Percentiles rank a stretch among this genome's conserved stretches.
phyloP scores from a whole-genome alignment of 2,888 invertebrate species.

The Eucriotettix oculatus region DNA sequence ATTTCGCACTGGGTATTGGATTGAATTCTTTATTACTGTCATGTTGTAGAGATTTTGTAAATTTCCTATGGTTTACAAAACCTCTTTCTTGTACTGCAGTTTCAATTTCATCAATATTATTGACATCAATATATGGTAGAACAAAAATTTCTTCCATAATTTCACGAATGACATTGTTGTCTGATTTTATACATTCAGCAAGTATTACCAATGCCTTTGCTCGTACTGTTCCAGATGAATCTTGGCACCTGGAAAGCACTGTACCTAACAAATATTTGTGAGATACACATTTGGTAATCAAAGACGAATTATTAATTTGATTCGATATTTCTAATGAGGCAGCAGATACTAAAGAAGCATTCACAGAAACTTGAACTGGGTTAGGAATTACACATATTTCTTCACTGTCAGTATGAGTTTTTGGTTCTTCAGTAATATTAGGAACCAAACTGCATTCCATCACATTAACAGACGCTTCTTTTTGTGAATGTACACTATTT shows the following conservation, averaged over 20 bases:
- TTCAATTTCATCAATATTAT: conserved; percentile 12
- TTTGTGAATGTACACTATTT: background rate
- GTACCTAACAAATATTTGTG: conserved; percentile 6
- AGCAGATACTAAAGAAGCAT: conserved; percentile 1
- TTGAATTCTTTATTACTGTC: background rate
- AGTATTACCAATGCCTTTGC: conserved; percentile 42
- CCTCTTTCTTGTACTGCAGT: background rate
- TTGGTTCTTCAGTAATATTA: background rate
- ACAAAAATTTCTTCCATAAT: conserved; percentile 6
- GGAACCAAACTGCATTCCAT: background rate
- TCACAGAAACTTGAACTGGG: conserved; percentile 7
- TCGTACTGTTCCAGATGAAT: conserved; percentile 40
- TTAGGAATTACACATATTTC: background rate
- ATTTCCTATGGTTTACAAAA: conserved; percentile 1
- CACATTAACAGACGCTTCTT: background rate
- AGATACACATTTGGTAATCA: conserved; percentile 1
- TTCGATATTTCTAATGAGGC: background rate
- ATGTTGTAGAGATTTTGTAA: background rate
- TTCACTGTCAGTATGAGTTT: background rate
- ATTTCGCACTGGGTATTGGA: conserved; percentile 8
- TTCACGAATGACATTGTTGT: background rate
- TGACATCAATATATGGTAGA: background rate
- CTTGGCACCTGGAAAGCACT: conserved; percentile 19
- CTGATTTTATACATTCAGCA: conserved; percentile 29
- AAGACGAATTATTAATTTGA: background rate